Base-by-base conservation (phyloP, 2,113 vertebrate species). In the Aptenodytes patagonicus region DNA sequence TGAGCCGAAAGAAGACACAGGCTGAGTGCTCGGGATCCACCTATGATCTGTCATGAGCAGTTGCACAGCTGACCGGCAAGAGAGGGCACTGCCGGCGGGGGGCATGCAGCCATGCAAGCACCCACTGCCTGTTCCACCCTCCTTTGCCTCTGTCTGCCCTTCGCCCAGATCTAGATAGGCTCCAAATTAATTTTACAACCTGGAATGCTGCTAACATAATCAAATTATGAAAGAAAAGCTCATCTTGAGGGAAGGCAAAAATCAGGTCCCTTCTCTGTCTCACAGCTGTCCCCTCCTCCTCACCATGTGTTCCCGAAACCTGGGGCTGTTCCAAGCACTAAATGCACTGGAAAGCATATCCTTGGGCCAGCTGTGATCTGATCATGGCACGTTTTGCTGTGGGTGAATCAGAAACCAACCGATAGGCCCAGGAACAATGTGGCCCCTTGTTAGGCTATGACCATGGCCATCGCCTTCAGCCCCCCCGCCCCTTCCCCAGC, bases 331-430 rank as follows among this genome's bases (percentile, higher is more conserved):
- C 98, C 98, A 98, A 98, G 95, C 86, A 58, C 97, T 98, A 96
- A 98, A 97, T 85, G 95, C 97, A 92, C 93, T 98, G 97, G 97
- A 98, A 98, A 98, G 97, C 72, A 7, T 97, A 98, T 98, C 98
- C 97, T 97, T 32, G 80, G 97, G 98, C 97, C 98, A 98, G 98
- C 98, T 98, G 98, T 90, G 95, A 98, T 98, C 97, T 97, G 98
- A 98, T 97, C 97, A 66, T 72, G 95, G 97, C 34, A 61, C 44
- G 71, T 47, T 47, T 93, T 97, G 97, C 96, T 85, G 32, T 0
- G 96, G 89, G 97, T 96, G 95, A 98, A 97, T 97, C 95, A 97
- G 97, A 98, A 98, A 96, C 97, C 97, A 89, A 83, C 82, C 18
- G 86, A 97, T 92, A 97, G 95, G 88, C 86, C 21, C 64, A 85